phyloP scores from a whole-genome alignment of 2,888 invertebrate genomes.

The Sinelater perroti region DNA sequence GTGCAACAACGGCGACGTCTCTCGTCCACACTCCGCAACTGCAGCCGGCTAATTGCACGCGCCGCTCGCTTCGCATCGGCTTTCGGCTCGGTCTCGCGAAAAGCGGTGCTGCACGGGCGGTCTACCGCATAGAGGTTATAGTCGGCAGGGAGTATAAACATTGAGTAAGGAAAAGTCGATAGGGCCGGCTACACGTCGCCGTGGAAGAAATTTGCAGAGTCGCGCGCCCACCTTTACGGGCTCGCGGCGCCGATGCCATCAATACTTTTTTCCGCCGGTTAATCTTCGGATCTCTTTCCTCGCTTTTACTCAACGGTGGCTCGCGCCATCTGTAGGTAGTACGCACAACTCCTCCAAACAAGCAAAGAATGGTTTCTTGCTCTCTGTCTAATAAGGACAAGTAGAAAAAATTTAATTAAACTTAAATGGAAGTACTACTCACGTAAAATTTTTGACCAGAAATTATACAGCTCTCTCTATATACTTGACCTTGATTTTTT shows the following conservation, averaged over 20 bases:
- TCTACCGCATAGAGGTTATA: slow-evolving; percentile 10
- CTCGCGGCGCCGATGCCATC: slow-evolving; percentile 3
- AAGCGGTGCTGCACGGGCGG: slow-evolving; percentile 6
- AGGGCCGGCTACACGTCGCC: slow-evolving; percentile 17
- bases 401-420: too few species aligned
- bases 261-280: slow-evolving; percentile 21
- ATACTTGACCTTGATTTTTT: too few species aligned
- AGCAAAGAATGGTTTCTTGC: too few species aligned
- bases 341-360: too few species aligned
- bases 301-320: too few species aligned
- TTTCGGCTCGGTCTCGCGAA: not conserved
- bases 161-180: slow-evolving; percentile 28
- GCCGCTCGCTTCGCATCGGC: not conserved
- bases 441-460: too few species aligned
- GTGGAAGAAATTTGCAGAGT: slow-evolving; percentile 28
- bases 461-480: too few species aligned
- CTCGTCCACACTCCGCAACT: slow-evolving; percentile 26
- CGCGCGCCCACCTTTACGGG: slow-evolving; percentile 4
- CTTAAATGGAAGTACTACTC: too few species aligned
- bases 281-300: too few species aligned
- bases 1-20: slow-evolving; percentile 30
- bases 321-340: too few species aligned
- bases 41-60: slow-evolving; percentile 15
- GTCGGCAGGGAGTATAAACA: slow-evolving; percentile 24
- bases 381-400: too few species aligned